phyloP scores from a whole-genome alignment of 2,113 vertebrate genomes.

The Platysternon megacephalum region DNA sequence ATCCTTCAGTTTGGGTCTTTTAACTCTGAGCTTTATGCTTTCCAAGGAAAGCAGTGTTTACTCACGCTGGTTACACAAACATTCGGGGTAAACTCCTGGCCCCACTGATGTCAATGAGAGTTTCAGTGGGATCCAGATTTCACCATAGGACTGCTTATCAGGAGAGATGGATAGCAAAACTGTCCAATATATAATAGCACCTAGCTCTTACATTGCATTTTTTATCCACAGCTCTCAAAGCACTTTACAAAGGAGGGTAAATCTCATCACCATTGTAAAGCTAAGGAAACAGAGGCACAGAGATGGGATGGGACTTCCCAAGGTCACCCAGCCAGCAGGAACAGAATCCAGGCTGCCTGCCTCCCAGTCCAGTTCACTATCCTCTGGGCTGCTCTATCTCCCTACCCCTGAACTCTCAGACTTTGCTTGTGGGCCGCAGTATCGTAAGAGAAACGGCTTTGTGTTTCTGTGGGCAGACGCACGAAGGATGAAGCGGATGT shows the following conservation, averaged over 20 bases:
- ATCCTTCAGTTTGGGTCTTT: neutral
- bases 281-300: accelerated
- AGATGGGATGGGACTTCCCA: neutral
- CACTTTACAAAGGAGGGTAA: neutral
- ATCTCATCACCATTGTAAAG: neutral
- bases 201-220: neutral
- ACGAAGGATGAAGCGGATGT: neutral
- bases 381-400: neutral
- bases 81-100: accelerated
- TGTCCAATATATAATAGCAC: neutral
- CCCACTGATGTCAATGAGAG: accelerated
- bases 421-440: neutral
- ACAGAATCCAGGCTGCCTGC: neutral
- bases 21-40: neutral
- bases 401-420: accelerated
- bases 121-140: neutral
- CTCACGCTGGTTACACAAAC: accelerated
- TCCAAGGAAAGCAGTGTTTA: neutral
- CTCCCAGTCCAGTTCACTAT: neutral
- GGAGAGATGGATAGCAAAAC: neutral
- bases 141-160: neutral
- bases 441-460: neutral
- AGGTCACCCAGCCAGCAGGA: neutral
- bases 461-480: neutral
- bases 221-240: neutral